These are phyloP conservation scores for Ochropleura leucogaster DNA, from an alignment of 2,888 invertebrate genomes.

Conservation along the genomic window DNA sequence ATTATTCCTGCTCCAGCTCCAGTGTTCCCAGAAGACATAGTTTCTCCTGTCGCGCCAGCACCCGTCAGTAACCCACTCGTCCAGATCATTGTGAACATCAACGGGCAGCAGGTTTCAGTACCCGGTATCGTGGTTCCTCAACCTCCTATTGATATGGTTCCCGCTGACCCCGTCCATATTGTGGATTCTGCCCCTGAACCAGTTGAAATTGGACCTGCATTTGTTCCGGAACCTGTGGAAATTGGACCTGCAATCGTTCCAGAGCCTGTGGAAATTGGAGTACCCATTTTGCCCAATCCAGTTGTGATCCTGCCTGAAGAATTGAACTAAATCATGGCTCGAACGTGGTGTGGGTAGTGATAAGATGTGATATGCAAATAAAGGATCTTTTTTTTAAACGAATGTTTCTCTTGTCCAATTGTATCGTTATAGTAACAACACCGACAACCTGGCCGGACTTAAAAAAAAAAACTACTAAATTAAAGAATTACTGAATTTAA, in stretches of 20 bases:
- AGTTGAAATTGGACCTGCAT: conserved; percentile 39
- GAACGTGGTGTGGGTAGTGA: neutral
- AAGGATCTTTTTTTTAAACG: neutral
- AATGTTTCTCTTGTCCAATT: neutral
- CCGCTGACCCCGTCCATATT: conserved; percentile 44
- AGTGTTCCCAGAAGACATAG: conserved; percentile 23
- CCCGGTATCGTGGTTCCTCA: conserved; percentile 53
- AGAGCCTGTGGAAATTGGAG: conserved; percentile 37
- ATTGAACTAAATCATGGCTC: conserved; percentile 59
- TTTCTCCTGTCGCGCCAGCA: conserved; percentile 24
- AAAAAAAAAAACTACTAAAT: too few relatives aligned
- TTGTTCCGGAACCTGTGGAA: conserved; percentile 24
- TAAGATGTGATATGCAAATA: conserved; percentile 25
- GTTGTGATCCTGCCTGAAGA: conserved; percentile 58
- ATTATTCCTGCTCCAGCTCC: conserved; percentile 27
- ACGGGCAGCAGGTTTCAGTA: conserved; percentile 44
- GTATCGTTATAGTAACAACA: neutral
- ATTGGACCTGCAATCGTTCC: conserved; percentile 32
- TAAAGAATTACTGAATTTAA: too few relatives aligned
- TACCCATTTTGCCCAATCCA: conserved; percentile 52
- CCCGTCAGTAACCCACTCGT: conserved; percentile 58
- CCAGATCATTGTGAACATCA: conserved; percentile 75
- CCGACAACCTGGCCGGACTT: too few relatives aligned
- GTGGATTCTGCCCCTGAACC: conserved; percentile 51
- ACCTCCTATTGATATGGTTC: conserved; percentile 22